These are phyloP conservation scores for Meriones unguiculatus DNA, from an alignment of 2,113 vertebrate species.

Conservation along the genomic window DNA sequence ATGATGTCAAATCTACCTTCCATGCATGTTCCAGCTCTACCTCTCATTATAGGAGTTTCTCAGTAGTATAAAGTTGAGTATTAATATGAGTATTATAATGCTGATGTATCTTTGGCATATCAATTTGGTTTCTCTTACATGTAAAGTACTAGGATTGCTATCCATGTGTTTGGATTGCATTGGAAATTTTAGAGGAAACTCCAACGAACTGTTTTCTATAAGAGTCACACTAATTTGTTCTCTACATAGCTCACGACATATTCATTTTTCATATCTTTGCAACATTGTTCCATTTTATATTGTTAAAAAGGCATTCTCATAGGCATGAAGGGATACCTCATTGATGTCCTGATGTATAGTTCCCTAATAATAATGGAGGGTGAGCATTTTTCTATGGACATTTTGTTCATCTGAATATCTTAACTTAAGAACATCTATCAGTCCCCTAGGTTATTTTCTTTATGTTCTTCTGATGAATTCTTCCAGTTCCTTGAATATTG, in stretches of 20 bases:
- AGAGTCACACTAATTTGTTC: background rate
- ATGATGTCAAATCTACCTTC: background rate
- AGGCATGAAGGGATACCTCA: no score
- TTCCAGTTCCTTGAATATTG: no score
- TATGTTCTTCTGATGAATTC: no score
- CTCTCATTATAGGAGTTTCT: background rate
- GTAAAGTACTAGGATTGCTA: background rate
- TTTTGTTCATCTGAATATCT: no score
- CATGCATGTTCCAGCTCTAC: background rate
- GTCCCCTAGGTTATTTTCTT: no score
- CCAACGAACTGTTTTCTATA: background rate
- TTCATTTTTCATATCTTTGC: background rate
- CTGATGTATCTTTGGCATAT: background rate
- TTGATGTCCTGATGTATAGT: no score
- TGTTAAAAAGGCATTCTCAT: no score
- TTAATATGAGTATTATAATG: background rate
- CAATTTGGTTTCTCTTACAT: background rate
- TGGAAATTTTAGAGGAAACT: background rate
- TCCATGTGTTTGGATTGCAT: background rate
- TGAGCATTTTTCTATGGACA: no score
- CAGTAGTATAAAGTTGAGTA: background rate
- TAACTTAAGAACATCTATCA: no score
- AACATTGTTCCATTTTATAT: background rate
- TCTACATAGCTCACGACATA: background rate
- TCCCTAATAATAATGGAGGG: no score